These are phyloP conservation scores for Genyomyrus donnyi DNA, from an alignment of 2,113 vertebrate species.

Conservation along the genomic window DNA sequence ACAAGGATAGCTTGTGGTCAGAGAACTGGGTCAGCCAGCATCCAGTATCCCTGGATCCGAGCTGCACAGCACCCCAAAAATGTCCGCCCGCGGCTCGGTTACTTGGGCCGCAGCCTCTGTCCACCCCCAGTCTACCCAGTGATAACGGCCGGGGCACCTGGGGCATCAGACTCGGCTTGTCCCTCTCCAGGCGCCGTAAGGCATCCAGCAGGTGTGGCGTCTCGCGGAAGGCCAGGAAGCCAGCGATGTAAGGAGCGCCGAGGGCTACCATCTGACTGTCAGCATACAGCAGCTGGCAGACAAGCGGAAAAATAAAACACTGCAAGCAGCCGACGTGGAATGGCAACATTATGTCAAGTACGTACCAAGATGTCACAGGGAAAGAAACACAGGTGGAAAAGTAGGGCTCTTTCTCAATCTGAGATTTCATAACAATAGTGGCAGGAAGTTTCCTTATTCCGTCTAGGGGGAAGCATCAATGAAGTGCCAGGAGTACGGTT, in stretches of 20 bases:
- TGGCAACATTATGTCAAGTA: neutral
- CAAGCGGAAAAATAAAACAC: neutral
- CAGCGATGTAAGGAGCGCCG: slow-evolving; percentile 72
- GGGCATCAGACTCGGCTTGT: slow-evolving; percentile 62
- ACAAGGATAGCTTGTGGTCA: neutral
- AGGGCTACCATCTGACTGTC: slow-evolving; percentile 76
- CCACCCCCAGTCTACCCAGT: neutral
- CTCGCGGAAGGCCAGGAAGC: slow-evolving; percentile 88
- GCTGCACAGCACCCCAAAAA: neutral
- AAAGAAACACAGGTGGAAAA: neutral
- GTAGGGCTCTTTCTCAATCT: neutral
- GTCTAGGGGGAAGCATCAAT: neutral
- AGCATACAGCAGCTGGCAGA: slow-evolving; percentile 75
- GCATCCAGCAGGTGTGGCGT: slow-evolving; percentile 73
- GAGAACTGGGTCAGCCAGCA: neutral
- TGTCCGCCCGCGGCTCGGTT: neutral
- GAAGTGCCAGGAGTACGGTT: neutral
- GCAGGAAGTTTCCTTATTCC: neutral
- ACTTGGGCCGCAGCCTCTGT: neutral
- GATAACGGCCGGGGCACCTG: slow-evolving; percentile 61
- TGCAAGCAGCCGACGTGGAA: neutral
- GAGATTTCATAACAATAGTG: neutral
- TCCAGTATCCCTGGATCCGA: neutral
- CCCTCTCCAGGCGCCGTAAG: slow-evolving; percentile 58
- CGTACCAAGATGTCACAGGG: neutral